Evolutionary conservation across 1,140 invertebrate genomes (phyloP).

Genomic region (Anadara kagoshimensis): DNA sequence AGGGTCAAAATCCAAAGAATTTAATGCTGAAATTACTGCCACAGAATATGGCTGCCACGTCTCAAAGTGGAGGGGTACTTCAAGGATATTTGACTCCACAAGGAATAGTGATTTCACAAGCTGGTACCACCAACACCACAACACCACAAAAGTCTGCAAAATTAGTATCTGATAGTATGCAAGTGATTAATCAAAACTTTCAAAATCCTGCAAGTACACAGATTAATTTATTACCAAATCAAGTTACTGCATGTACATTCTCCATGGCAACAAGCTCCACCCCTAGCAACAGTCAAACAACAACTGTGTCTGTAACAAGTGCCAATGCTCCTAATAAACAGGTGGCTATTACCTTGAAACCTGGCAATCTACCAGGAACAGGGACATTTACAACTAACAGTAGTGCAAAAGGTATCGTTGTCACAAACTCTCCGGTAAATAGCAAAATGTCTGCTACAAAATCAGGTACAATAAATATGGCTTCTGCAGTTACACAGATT

Average conservation of each 20-base stretch:
- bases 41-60: too few relatives aligned
- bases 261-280: background rate
- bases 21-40: too few relatives aligned
- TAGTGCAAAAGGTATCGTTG: background rate
- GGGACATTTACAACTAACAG: background rate
- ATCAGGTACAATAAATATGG: background rate
- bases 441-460: background rate
- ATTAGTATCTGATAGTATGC: too few relatives aligned
- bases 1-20: too few relatives aligned
- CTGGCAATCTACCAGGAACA: background rate
- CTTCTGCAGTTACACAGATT: too few relatives aligned
- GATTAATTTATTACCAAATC: too few relatives aligned
- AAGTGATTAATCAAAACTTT: too few relatives aligned
- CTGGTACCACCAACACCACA: conserved; percentile 29
- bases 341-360: background rate
- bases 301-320: too few relatives aligned
- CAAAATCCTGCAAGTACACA: too few relatives aligned
- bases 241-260: background rate
- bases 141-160: background rate
- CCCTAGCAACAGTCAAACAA: conserved; percentile 2
- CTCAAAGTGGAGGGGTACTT: too few relatives aligned
- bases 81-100: conserved; percentile 50
- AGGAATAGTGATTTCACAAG: conserved; percentile 49
- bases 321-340: too few relatives aligned
- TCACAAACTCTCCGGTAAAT: too few relatives aligned